These are phyloP conservation scores for Uria aalge DNA, from an alignment of 2,113 vertebrate species.

Conservation along the genomic window DNA sequence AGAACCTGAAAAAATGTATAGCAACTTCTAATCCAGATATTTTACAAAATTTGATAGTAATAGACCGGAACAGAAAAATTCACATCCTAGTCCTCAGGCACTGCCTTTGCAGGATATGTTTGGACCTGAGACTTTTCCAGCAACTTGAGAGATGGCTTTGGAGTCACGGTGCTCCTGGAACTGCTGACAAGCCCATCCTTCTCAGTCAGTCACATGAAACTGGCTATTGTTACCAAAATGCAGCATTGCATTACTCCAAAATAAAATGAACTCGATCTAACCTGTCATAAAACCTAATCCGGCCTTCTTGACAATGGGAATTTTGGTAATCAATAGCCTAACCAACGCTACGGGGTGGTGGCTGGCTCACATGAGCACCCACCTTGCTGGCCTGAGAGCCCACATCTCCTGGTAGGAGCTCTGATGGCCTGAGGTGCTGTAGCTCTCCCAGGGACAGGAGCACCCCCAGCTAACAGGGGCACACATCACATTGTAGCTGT, in stretches of 20 bases:
- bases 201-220: not conserved
- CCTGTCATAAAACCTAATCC: not conserved
- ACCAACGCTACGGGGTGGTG: not conserved
- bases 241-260: not conserved
- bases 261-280: not conserved
- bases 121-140: not conserved
- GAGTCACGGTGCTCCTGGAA: not conserved
- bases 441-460: not conserved
- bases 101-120: not conserved
- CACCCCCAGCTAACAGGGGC: not conserved
- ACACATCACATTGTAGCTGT: rapidly evolving
- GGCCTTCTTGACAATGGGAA: not conserved
- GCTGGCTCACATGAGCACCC: rapidly evolving
- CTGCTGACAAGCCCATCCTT: not conserved
- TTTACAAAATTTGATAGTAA: not conserved
- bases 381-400: not conserved
- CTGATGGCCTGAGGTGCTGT: not conserved
- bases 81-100: not conserved
- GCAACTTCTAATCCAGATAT: not conserved
- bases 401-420: not conserved
- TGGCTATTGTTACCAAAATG: not conserved
- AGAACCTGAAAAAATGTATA: not conserved
- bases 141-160: not conserved
- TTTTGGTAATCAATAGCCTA: not conserved
- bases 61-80: not conserved